These are phyloP conservation scores for Aphodius granarius DNA, from an alignment of 2,888 invertebrate species.

Conservation along the genomic window DNA sequence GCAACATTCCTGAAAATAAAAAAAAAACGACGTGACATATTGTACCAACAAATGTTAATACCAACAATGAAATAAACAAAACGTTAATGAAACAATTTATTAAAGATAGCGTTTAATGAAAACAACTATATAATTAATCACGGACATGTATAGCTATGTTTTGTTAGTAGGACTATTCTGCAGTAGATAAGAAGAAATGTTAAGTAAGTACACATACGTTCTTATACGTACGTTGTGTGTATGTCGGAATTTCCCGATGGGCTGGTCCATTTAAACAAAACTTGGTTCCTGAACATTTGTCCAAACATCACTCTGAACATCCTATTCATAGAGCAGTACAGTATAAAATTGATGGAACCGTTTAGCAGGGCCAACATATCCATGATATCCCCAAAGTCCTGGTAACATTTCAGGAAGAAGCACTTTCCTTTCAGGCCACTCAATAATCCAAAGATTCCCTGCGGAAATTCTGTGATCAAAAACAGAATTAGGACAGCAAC, in stretches of 20 bases:
- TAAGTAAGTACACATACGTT: constrained; percentile 25
- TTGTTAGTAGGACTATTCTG: too few relatives aligned
- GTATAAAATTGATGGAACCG: constrained; percentile 89
- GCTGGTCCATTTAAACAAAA: constrained; percentile 62
- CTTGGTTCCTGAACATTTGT: constrained; percentile 66
- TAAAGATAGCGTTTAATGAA: too few relatives aligned
- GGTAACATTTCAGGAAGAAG: constrained; percentile 81
- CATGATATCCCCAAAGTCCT: constrained; percentile 81
- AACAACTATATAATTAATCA: too few relatives aligned
- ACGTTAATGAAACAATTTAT: not conserved
- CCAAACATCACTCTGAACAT: constrained; percentile 85
- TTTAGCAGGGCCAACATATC: constrained; percentile 89
- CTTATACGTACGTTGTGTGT: constrained; percentile 68
- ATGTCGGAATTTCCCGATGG: constrained; percentile 64
- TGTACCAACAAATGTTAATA: too few relatives aligned
- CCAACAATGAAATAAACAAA: not conserved
- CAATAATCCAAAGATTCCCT: constrained; percentile 62
- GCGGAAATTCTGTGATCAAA: constrained; percentile 85
- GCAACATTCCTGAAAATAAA: not conserved
- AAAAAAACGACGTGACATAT: not conserved
- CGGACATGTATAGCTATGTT: too few relatives aligned
- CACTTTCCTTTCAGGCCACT: constrained; percentile 67
- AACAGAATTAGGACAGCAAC: constrained; percentile 85
- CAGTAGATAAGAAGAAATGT: not conserved
- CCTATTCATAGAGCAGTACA: constrained; percentile 92